Conservation (phyloP, 2,113 vertebrate species). For the Sula dactylatra region DNA sequence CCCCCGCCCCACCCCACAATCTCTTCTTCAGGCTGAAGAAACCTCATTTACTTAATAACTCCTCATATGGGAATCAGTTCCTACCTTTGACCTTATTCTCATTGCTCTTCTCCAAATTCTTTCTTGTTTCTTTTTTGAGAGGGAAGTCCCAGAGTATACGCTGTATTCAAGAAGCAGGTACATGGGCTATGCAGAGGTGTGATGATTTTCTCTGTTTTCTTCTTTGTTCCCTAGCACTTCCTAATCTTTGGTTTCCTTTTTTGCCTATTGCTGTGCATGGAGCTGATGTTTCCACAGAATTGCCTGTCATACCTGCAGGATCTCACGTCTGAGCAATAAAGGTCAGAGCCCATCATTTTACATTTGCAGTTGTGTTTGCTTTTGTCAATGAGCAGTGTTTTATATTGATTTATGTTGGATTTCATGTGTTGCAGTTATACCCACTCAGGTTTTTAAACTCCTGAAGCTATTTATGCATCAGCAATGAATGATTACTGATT, state of each 20-base stretch:
- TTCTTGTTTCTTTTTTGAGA: not conserved
- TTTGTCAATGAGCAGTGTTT: not conserved
- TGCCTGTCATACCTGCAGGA: not conserved
- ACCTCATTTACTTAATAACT: not conserved
- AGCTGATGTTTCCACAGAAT: not conserved
- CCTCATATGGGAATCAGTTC: not conserved
- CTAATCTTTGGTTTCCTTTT: not conserved
- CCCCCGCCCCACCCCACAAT: rapidly evolving
- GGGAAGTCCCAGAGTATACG: not conserved
- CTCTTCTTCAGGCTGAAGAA: not conserved
- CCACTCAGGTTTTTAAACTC: not conserved
- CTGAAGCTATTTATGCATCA: not conserved
- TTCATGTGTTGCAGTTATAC: not conserved
- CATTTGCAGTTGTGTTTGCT: not conserved
- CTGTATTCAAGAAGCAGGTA: not conserved
- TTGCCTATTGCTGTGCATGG: not conserved
- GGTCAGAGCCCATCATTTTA: not conserved
- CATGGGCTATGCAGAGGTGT: not conserved
- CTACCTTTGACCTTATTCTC: not conserved
- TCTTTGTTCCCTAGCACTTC: not conserved
- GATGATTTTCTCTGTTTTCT: not conserved
- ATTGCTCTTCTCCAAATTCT: not conserved
- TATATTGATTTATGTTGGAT: not conserved
- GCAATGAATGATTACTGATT: not conserved
- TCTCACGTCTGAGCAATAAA: not conserved